Conservation (phyloP, 2,888 invertebrate genomes). For the Xestia sexstrigata region DNA sequence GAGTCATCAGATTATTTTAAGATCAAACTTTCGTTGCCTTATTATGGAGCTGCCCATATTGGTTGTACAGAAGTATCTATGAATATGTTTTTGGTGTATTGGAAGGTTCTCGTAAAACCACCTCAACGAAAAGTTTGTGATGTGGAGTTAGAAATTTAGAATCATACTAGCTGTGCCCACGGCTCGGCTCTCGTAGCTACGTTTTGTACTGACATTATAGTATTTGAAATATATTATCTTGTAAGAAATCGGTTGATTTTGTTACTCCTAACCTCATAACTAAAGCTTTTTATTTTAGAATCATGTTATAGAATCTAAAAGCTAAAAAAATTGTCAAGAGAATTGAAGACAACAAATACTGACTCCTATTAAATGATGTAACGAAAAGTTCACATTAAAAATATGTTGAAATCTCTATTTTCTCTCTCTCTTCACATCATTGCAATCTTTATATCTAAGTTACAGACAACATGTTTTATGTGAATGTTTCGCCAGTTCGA, state of each 20-base stretch:
- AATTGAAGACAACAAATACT: too few relatives aligned
- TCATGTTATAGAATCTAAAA: too few relatives aligned
- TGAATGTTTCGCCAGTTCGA: neutral
- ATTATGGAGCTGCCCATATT: conserved; percentile 34
- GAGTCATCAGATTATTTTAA: conserved; percentile 27
- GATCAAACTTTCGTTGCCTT: conserved; percentile 39
- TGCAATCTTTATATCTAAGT: neutral
- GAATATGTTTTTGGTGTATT: neutral
- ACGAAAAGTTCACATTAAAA: neutral
- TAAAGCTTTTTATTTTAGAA: neutral
- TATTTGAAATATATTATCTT: neutral
- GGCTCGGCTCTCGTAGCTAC: neutral
- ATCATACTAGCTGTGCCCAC: neutral
- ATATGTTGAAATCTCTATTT: neutral
- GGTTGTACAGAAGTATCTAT: neutral
- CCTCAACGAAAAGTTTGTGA: neutral
- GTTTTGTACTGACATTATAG: neutral
- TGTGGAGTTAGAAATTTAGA: neutral
- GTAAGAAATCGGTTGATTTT: neutral
- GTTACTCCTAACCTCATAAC: neutral
- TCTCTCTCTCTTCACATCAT: neutral
- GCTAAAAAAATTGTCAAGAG: too few relatives aligned
- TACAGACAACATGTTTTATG: neutral
- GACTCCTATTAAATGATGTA: neutral
- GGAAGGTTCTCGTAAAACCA: neutral